Conservation (phyloP, 2,888 invertebrate species). For the Euspilapteryx auroguttella region DNA sequence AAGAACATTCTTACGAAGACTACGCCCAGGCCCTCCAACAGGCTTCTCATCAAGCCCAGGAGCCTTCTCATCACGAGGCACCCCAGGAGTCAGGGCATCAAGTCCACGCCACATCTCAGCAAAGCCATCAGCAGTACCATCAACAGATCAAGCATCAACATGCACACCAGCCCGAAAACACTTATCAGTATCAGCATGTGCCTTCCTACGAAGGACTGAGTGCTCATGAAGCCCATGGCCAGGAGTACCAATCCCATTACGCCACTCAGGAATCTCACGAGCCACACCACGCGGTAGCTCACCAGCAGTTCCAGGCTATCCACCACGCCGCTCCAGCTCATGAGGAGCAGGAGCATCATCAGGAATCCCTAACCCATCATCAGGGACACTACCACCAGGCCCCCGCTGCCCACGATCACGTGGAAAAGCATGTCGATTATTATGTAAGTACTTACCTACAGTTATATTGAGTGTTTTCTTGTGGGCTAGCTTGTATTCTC, state of each 20-base stretch:
- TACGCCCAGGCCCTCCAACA: slow-evolving; percentile 22
- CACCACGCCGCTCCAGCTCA: slow-evolving; percentile 10
- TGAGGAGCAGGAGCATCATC: slow-evolving; percentile 6
- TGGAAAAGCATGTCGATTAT: slow-evolving; percentile 36
- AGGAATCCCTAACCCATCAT: slow-evolving; percentile 1
- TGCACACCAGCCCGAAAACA: too few relatives aligned
- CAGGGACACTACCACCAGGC: slow-evolving; percentile 9
- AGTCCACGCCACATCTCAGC: neutral
- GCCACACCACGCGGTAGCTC: slow-evolving; percentile 2
- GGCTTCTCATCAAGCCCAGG: slow-evolving; percentile 9
- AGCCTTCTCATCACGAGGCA: neutral
- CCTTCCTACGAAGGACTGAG: neutral
- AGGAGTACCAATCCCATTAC: slow-evolving; percentile 6
- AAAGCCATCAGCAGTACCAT: neutral
- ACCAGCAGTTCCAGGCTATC: slow-evolving; percentile 5
- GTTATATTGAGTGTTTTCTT: neutral
- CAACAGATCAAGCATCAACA: too few relatives aligned
- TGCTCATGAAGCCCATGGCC: slow-evolving; percentile 1
- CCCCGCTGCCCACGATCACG: slow-evolving; percentile 11
- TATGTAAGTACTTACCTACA: slow-evolving; percentile 49
- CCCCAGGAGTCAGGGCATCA: slow-evolving; percentile 10
- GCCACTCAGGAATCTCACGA: slow-evolving; percentile 10
- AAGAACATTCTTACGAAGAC: slow-evolving; percentile 24
- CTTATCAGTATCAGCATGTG: slow-evolving; percentile 1
- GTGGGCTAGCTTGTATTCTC: neutral